Base-by-base conservation (phyloP, 2,888 invertebrate species). In the Agapetus fuscipes region DNA sequence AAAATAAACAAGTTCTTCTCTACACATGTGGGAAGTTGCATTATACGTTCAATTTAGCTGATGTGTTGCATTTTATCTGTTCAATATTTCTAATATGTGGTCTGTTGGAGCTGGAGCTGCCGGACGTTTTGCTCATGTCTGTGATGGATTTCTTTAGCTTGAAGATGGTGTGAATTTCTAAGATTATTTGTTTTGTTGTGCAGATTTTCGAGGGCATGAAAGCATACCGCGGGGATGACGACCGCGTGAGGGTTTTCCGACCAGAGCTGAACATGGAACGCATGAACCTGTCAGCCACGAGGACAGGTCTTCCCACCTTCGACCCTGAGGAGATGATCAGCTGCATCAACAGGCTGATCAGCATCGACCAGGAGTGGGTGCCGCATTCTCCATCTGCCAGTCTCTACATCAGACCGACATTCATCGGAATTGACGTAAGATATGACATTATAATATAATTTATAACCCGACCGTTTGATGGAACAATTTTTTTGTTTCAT, bases 201-300 rank as follows among this genome's bases (percentile, higher is more conserved):
- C 64, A 97, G 94, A 70, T 96, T 48, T 98, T 98, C 59, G 98
- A 98, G 74, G 98, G 98, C 37, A 78, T 96, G 79, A 98, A 98
- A 66, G 96, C 95, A 0, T 98, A 89, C 65, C 76, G 94, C 51
- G 94, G 96, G 6, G 75, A 79, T 9, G 96, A 98, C 65, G 88
- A 86, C 40, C 83, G 80, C 65, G 87, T 98, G 50, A 74, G 96
- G 50, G 67, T 98, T 55, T 98, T 98, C 66, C 80, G 98, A 34
- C 97, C 97, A 0, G 86, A 94, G 37, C 68, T 91, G 58, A 98
- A 98, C 61, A 91, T 97, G 88, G 77, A 79, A 43, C 74, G 98
- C 50, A 90, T 98, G 90, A 83, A 87, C 54, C 57, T 72, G 39
- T 85, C 94, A 2, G 93, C 97, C 1, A 61, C 76, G 50, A 74